A percentile compares a stretch with the other conserved stretches of the same genome.
Conservation (phyloP, 1,140 invertebrate species). For the Belonocnema kinseyi region DNA sequence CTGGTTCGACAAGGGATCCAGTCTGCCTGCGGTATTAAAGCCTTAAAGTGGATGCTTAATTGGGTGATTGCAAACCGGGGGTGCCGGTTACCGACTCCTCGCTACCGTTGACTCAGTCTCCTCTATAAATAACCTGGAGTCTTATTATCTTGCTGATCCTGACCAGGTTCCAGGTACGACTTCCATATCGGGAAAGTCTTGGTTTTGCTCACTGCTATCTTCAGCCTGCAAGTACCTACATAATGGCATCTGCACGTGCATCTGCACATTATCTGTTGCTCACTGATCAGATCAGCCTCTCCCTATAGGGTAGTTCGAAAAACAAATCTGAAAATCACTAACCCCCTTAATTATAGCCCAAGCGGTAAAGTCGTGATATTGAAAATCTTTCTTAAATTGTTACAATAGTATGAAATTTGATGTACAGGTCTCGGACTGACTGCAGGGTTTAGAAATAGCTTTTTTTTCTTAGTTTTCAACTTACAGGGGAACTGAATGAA, state of each 20-base stretch:
- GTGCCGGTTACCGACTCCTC: not conserved
- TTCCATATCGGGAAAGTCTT: slow-evolving; percentile 1
- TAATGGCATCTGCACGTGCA: not conserved
- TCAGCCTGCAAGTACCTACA: not conserved
- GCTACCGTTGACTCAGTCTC: slow-evolving; percentile 4
- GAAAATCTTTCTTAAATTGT: no score
- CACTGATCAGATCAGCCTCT: not conserved
- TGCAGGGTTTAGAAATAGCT: no score
- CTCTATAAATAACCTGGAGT: slow-evolving; percentile 35
- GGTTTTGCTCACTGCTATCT: slow-evolving; percentile 1
- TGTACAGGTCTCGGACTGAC: no score
- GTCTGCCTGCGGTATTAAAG: not conserved
- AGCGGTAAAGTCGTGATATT: no score
- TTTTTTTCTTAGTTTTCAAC: no score
- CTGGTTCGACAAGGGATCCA: slow-evolving; percentile 6
- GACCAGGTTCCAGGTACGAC: not conserved
- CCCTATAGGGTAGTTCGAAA: no score
- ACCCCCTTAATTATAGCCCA: no score
- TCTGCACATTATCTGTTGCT: not conserved
- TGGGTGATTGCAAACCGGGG: slow-evolving; percentile 4
- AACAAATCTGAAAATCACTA: no score
- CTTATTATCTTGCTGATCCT: slow-evolving; percentile 21
- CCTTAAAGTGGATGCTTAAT: slow-evolving; percentile 5
- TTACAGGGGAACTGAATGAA: no score
- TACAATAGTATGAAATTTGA: no score